Percentiles rank a stretch among this genome's conserved stretches.
Conservation (phyloP, 2,113 vertebrate species). For the Tretioscincus oriximinensis region DNA sequence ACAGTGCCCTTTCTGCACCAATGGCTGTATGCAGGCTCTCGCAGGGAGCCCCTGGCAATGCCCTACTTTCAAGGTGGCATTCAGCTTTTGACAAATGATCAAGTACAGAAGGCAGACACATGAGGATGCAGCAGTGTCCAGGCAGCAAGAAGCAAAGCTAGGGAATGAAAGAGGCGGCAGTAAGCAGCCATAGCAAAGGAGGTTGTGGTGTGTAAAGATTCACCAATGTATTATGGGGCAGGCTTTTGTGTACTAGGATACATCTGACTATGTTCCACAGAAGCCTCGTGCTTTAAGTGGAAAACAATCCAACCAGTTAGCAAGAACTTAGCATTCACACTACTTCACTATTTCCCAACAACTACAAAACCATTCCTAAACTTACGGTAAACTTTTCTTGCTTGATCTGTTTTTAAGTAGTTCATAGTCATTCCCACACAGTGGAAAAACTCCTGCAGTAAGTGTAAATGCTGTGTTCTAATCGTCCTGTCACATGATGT, state of each 20-base stretch:
- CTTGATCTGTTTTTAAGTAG: too few species aligned
- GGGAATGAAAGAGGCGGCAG: neutral
- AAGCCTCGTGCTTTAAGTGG: too few species aligned
- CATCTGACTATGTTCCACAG: neutral
- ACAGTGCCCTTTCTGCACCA: neutral
- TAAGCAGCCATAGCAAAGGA: neutral
- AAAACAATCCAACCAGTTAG: too few species aligned
- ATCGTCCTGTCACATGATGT: too few species aligned
- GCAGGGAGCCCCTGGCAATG: conserved; percentile 2
- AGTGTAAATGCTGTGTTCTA: too few species aligned
- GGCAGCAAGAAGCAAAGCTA: neutral
- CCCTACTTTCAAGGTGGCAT: conserved; percentile 12
- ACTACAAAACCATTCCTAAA: too few species aligned
- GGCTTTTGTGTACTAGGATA: neutral
- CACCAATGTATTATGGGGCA: neutral
- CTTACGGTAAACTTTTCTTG: too few species aligned
- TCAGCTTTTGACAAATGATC: neutral
- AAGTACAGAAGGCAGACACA: neutral
- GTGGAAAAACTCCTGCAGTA: too few species aligned
- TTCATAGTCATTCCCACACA: too few species aligned
- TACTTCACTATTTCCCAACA: too few species aligned
- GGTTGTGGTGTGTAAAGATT: neutral
- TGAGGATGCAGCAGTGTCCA: neutral
- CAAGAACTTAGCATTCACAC: too few species aligned
- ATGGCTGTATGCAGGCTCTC: neutral